Conservation (phyloP, 2,113 vertebrate genomes). For the Muntiacus reevesi region DNA sequence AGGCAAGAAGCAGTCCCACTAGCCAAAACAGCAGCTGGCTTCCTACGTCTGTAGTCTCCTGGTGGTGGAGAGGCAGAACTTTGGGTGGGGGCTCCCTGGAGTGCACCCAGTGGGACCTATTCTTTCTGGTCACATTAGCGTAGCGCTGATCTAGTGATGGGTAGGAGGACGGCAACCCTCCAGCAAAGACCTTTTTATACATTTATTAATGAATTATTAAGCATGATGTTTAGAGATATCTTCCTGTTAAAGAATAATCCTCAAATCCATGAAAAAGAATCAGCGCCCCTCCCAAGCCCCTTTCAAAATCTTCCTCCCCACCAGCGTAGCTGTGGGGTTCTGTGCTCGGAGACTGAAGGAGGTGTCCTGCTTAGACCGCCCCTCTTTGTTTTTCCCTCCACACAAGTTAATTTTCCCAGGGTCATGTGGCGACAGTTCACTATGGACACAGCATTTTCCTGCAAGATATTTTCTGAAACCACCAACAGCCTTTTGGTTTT, state of each 20-base stretch:
- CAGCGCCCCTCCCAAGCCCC: neutral
- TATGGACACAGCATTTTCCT: slow-evolving; percentile 65
- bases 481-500: slow-evolving; percentile 57
- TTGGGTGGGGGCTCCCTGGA: neutral
- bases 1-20: neutral
- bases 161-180: neutral
- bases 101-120: neutral
- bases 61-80: neutral
- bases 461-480: slow-evolving; percentile 63
- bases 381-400: slow-evolving; percentile 49
- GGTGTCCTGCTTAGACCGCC: neutral
- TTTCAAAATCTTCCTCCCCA: slow-evolving; percentile 24
- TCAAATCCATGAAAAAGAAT: slow-evolving; percentile 2
- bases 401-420: slow-evolving; percentile 69
- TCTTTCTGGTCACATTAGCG: neutral
- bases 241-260: slow-evolving; percentile 33
- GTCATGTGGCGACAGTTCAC: slow-evolving; percentile 53
- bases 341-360: neutral
- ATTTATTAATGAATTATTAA: slow-evolving; percentile 37
- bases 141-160: neutral
- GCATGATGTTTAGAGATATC: slow-evolving; percentile 28
- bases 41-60: neutral
- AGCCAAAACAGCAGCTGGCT: neutral
- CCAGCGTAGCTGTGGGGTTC: neutral
- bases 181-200: neutral